Evolutionary conservation across 2,888 invertebrate genomes (phyloP), one percentile per base, ranked within the genome.

Genomic region (Harpalus rufipes): DNA sequence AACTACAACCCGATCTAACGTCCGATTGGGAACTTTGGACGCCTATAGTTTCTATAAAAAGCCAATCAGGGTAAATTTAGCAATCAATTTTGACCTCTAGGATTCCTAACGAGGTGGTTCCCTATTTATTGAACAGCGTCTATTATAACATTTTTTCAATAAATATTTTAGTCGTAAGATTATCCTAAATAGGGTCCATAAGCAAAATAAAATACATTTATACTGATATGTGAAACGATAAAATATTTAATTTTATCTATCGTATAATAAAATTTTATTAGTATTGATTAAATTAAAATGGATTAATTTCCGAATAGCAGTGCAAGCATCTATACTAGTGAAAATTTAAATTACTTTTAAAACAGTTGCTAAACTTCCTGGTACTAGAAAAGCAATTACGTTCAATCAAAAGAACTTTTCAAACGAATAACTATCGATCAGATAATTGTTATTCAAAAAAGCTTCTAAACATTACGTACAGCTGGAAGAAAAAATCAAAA

Each of bases 371-470:
- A 79, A 80, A 80, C 25, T 61, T 80, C 61, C 59, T 61, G 79
- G 79, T 79, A 80, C 41, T 61, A 61, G 58, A 61, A 80, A 80
- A 80, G 79, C 79, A 80, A 80, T 80, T 80, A 61, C 61, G 16
- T 61, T 61, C 32, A 61, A 80, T 80, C 59, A 80, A 80, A 58
- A 80, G 61, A 80, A 58, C 58, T 61, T 32, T 80, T 80, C 16
- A 59, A 41, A 59, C 61, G 58, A 80, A 61, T 32, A 61, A 80
- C 61, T 80, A 80, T 80, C 59, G 79, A 80, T 80, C 59, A 80
- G 79, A 61, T 80, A 58, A 80, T 80, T 80, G 41, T 80, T 59
- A 80, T 58, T 80, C 41, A 80, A 80, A 80, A 79, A 61, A 80
- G 59, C 41, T 80, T 32, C 7, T 74, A 74, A 18, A 51, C 51